A percentile compares a stretch with the other conserved stretches of the same genome.
Evolutionary conservation across 2,113 vertebrate species (phyloP).

Genomic region (Macrotis lagotis): DNA sequence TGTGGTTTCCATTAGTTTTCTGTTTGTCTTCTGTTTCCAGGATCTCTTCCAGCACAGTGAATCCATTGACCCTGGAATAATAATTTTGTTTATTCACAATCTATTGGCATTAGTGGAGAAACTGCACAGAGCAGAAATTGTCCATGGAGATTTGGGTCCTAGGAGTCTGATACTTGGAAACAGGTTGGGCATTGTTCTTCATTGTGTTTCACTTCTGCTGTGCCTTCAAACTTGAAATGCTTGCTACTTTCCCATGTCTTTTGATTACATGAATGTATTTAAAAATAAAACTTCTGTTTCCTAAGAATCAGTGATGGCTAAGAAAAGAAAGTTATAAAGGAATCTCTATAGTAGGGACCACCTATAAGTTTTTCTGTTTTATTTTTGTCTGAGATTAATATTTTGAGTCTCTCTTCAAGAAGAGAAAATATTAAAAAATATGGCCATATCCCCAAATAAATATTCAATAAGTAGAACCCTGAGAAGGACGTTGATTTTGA

Average conservation of each 20-base stretch:
- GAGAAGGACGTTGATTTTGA: not conserved
- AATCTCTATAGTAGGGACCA: not conserved
- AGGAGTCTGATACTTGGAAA: conserved; percentile 84
- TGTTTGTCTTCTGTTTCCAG: conserved; percentile 71
- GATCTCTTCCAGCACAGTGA: conserved; percentile 80
- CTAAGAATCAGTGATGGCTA: conserved; percentile 43
- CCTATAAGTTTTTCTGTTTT: not conserved
- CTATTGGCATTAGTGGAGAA: conserved; percentile 86
- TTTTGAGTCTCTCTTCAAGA: not conserved
- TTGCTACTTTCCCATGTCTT: conserved; percentile 37
- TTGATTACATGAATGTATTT: conserved; percentile 23
- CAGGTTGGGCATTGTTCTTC: conserved; percentile 77
- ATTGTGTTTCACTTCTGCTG: not conserved
- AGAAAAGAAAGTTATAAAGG: not conserved
- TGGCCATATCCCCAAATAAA: not conserved
- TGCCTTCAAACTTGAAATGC: not conserved
- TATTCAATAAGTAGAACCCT: not conserved
- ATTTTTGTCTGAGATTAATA: not conserved
- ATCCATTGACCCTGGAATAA: conserved; percentile 73
- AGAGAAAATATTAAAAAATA: not conserved
- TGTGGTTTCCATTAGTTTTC: not conserved
- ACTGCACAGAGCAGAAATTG: conserved; percentile 87
- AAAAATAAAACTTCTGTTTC: conserved; percentile 43
- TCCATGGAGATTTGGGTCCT: conserved; percentile 87
- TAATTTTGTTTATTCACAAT: conserved; percentile 78